Base-by-base conservation (phyloP, 2,888 invertebrate species). In the Lasioglossum malachurum region DNA sequence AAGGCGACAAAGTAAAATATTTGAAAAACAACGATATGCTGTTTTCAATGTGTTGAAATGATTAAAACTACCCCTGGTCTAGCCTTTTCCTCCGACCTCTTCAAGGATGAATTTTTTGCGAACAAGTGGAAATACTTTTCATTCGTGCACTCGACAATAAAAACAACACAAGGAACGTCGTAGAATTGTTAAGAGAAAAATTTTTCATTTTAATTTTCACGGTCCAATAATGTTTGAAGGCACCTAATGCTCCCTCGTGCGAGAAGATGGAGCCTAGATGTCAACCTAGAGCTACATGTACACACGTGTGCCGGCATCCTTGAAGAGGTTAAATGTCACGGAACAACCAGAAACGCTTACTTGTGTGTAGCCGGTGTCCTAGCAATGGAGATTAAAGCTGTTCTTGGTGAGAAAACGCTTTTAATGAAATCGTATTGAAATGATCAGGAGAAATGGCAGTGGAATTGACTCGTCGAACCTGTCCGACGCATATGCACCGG, bases 251-350 rank as follows among this genome's bases (percentile, higher is more conserved):
- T 31, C 27, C 0, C 31, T 60, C 27, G 14, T 64, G 60, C 14
- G 27, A 7, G 7, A 31, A 64, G 5, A 31, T 64, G 16, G 31
- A 64, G 60, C 10, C 10, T 10, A 53, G 23, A 53, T 53, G 53
- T 53, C 23, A 53, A 53, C 31, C 31, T 31, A 27, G 27, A 31
- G 27, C 60, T 14, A 64, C 16, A 5, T 60, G 60, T 64, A 64
- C 60, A 64, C 60, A 64, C 60, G 60, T 31, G 60, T 64, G 60
- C 60, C 60, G 60, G 64, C 67, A 60, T 60, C 16, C 72, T 19
- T 67, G 38, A 49, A 1, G 2, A 16, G 16, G 27, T 64, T 27
- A 64, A 64, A 64, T 31, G 60, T 64, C 60, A 64, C 60, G 60
- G 12, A 31, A 64, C 31, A 16, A 14, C 16, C 31, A 64, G 60